Evolutionary conservation across 1,140 invertebrate genomes (phyloP).

Genomic region (Pissodes strobi): DNA sequence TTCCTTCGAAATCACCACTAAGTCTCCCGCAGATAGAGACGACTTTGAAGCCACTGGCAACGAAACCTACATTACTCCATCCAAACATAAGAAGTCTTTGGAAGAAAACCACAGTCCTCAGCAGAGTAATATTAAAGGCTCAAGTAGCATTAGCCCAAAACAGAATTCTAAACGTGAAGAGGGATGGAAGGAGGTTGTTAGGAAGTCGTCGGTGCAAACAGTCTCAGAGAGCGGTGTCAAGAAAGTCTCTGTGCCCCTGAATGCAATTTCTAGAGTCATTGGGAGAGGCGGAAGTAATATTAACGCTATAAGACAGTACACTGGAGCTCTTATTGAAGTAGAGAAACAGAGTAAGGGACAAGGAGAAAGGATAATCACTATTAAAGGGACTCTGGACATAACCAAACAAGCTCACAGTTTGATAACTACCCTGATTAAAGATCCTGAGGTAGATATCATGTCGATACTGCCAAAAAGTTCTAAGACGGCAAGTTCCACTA

Average conservation of each 20-base stretch:
- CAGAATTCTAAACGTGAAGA: constrained; percentile 80
- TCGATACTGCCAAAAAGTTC: constrained; percentile 79
- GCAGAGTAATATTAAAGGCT: constrained; percentile 7
- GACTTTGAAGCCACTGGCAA: constrained; percentile 72
- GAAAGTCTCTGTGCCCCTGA: constrained; percentile 90
- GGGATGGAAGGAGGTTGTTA: constrained; percentile 95
- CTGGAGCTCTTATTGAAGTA: constrained; percentile 96
- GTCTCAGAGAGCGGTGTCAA: constrained; percentile 67
- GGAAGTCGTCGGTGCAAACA: constrained; percentile 70
- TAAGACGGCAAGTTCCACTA: constrained; percentile 57
- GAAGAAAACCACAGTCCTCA: constrained; percentile 24
- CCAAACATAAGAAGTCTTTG: constrained; percentile 27
- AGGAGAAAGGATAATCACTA: constrained; percentile 91
- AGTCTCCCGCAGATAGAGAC: constrained; percentile 68
- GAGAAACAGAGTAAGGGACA: constrained; percentile 95
- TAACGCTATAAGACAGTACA: constrained; percentile 92
- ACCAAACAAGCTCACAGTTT: constrained; percentile 87
- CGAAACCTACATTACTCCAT: constrained; percentile 51
- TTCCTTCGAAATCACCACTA: constrained; percentile 63
- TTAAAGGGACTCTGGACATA: constrained; percentile 90
- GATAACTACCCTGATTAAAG: constrained; percentile 86
- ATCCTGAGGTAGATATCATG: constrained; percentile 89
- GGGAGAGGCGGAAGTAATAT: constrained; percentile 96
- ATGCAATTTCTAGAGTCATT: constrained; percentile 94
- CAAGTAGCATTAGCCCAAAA: constrained; percentile 67